These are phyloP conservation scores for Pithys albifrons DNA, from an alignment of 2,113 vertebrate genomes.

Conservation along the genomic window DNA sequence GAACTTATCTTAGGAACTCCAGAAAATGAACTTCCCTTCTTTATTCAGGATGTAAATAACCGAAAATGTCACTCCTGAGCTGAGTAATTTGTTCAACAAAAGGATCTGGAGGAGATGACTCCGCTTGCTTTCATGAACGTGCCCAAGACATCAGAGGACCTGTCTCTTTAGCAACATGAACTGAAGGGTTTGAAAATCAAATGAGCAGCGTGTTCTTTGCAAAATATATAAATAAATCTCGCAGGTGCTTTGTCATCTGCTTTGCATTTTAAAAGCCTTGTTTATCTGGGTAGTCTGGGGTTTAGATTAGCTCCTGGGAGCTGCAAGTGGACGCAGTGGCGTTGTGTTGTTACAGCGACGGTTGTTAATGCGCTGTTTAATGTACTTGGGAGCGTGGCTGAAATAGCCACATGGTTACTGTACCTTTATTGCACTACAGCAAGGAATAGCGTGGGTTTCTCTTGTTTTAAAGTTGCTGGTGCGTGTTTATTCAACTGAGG, in stretches of 20 bases:
- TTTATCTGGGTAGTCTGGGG: neutral
- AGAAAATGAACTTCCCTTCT: slow-evolving; percentile 37
- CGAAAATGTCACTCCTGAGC: slow-evolving; percentile 63
- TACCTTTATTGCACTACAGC: neutral
- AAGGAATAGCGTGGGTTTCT: neutral
- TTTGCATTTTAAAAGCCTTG: slow-evolving; percentile 16
- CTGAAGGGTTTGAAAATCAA: slow-evolving; percentile 53
- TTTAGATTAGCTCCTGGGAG: neutral
- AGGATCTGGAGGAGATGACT: slow-evolving; percentile 53
- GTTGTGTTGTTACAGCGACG: neutral
- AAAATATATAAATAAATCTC: neutral
- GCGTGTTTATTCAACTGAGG: neutral
- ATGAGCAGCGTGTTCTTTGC: neutral
- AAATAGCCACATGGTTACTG: neutral
- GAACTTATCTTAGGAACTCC: slow-evolving; percentile 15
- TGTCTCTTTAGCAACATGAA: neutral
- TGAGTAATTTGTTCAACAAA: slow-evolving; percentile 72
- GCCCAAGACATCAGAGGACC: slow-evolving; percentile 53
- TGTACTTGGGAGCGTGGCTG: neutral
- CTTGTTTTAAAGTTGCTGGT: neutral
- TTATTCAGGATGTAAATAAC: slow-evolving; percentile 66
- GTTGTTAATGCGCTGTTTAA: neutral
- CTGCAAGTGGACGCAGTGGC: neutral
- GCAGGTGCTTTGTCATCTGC: slow-evolving; percentile 31
- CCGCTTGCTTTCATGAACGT: slow-evolving; percentile 17